Conservation (phyloP, 1,140 invertebrate species). For the Sycophila sp. region DNA sequence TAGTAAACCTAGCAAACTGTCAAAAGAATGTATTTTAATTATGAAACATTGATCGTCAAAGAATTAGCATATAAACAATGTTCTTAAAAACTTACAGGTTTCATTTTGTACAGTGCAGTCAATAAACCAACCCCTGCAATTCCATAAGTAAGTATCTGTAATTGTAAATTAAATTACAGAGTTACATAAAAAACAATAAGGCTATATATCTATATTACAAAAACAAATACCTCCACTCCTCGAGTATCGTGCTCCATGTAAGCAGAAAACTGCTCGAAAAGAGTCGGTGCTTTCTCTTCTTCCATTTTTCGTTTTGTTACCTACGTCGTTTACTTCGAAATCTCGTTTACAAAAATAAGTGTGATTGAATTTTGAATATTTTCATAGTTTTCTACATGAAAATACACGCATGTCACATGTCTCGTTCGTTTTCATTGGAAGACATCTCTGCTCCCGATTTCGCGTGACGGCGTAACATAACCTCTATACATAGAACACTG, state of each 20-base stretch:
- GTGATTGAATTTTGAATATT: neutral
- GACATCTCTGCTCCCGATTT: slow-evolving; percentile 13
- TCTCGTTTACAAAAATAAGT: slow-evolving; percentile 19
- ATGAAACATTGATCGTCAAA: neutral
- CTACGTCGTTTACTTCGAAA: no score
- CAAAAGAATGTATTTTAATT: neutral
- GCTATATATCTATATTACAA: slow-evolving; percentile 33
- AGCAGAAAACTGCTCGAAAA: slow-evolving; percentile 51
- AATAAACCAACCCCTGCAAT: slow-evolving; percentile 64
- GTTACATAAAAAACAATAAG: slow-evolving; percentile 25
- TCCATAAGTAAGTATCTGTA: slow-evolving; percentile 66
- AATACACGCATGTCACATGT: neutral
- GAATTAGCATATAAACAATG: slow-evolving; percentile 20
- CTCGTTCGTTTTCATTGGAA: neutral
- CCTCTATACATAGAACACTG: slow-evolving; percentile 23
- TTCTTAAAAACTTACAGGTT: slow-evolving; percentile 63
- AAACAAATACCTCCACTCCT: slow-evolving; percentile 57
- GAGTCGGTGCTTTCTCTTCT: neutral
- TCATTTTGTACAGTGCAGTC: slow-evolving; percentile 63
- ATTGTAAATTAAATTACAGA: slow-evolving; percentile 37
- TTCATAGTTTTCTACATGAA: slow-evolving; percentile 14
- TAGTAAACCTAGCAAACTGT: slow-evolving; percentile 66
- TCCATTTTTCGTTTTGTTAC: no score
- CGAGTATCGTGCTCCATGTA: slow-evolving; percentile 62
- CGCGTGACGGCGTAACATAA: slow-evolving; percentile 30